Base-by-base conservation (phyloP, 2,888 invertebrate species). In the Andrena flavipes region DNA sequence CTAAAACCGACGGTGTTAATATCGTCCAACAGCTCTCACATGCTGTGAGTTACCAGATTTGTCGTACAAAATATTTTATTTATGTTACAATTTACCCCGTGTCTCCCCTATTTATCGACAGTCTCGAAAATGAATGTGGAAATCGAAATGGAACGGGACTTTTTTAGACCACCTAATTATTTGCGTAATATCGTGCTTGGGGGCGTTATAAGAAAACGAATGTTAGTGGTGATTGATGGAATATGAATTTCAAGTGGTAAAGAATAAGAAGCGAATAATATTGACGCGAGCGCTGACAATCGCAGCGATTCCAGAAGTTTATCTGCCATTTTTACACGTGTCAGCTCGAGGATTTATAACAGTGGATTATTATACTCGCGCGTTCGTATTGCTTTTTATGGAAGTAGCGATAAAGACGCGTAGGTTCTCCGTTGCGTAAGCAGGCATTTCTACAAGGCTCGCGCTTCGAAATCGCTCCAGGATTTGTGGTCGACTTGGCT, bases 381-480 rank as follows among this genome's bases (percentile, higher is more conserved):
- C n/a, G 13, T n/a, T 72, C n/a, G 3, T 6, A 42, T 48, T n/a
- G 30, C 6, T 6, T 65, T 65, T 67, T 23, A 56, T 16, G 23
- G 26, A 29, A 30, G 10, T 16, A 16, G 10, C 29, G 56, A 74
- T 59, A 74, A 74, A 23, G 56, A 42, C 60, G 60, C 30, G 30
- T 30, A 56, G 56, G 56, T 60, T 29, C 4, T 56, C 26, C 23
- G 23, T 35, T 35, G 20, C 35, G 35, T 20, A 30, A 16, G 8
- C 23, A 33, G n/a, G 62, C 20, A 33, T 56, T 56, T 56, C 10
- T 56, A 56, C 23, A 1, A 26, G 56, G 10, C 23, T 20, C 23
- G 56, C 23, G 23, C 20, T 26, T 56, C 10, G 23, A 26, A 56
- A 56, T 56, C 23, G 10, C 23, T 56, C 10, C 10, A 56, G 23